phyloP scores from a whole-genome alignment of 2,113 vertebrate species.

The Hymenochirus boettgeri region DNA sequence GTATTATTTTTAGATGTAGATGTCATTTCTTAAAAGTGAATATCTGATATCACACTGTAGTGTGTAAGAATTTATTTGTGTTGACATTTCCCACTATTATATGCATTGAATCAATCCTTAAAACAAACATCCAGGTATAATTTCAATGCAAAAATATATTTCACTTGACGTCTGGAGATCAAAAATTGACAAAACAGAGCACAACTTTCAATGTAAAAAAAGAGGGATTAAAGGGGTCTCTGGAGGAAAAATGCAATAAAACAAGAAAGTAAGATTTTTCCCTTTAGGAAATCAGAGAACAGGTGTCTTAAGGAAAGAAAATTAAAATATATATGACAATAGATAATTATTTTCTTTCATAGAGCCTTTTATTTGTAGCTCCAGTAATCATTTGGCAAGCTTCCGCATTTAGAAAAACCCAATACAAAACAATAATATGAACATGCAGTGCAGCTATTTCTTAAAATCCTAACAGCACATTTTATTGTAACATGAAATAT shows the following conservation, averaged over 20 bases:
- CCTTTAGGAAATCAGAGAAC: slow-evolving; percentile 14
- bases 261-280: slow-evolving; percentile 7
- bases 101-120: too few relatives aligned
- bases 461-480: not conserved
- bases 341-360: slow-evolving; percentile 19
- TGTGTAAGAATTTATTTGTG: too few relatives aligned
- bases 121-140: too few relatives aligned
- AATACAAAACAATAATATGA: not conserved
- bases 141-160: too few relatives aligned
- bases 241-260: slow-evolving; percentile 16
- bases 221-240: slow-evolving; percentile 19
- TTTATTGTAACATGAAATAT: too few relatives aligned
- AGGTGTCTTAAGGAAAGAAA: slow-evolving; percentile 19
- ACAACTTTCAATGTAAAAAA: slow-evolving; percentile 20
- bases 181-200: slow-evolving; percentile 32
- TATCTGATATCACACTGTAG: too few relatives aligned
- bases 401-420: not conserved
- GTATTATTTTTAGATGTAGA: too few relatives aligned
- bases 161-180: too few relatives aligned
- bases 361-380: slow-evolving; percentile 9
- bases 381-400: slow-evolving; percentile 11
- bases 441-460: not conserved
- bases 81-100: too few relatives aligned
- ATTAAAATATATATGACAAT: slow-evolving; percentile 5
- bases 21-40: too few relatives aligned